phyloP scores from a whole-genome alignment of 2,797 vertebrate genomes.

The Gallirallus australis region DNA sequence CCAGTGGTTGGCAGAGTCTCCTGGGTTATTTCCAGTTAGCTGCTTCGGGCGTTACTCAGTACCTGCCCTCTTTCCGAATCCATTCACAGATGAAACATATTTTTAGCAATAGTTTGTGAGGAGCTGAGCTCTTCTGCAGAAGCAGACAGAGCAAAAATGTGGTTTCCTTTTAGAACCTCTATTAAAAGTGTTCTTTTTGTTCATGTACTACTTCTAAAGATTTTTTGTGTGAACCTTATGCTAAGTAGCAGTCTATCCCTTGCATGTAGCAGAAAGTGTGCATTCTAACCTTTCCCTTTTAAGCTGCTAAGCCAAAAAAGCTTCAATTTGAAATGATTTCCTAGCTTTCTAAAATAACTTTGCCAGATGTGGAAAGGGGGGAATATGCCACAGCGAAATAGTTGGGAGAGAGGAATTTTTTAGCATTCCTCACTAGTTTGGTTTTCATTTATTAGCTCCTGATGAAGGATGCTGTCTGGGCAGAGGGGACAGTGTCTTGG shows the following conservation, averaged over 20 bases:
- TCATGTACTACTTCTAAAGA: not conserved
- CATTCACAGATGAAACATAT: not conserved
- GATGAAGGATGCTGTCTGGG: not conserved
- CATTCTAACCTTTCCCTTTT: not conserved
- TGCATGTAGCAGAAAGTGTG: not conserved
- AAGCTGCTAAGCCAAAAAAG: not conserved
- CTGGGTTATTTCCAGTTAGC: constrained; percentile 1
- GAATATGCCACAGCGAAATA: not conserved
- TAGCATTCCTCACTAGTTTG: not conserved
- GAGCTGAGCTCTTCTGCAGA: constrained; percentile 1
- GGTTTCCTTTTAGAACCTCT: not conserved
- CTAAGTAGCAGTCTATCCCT: not conserved
- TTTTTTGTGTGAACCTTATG: not conserved
- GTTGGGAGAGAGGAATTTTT: constrained; percentile 22
- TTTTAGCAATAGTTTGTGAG: constrained; percentile 29
- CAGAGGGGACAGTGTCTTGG: not conserved
- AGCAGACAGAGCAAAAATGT: not conserved
- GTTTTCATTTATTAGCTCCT: not conserved
- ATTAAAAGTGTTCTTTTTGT: not conserved
- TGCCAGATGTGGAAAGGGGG: constrained; percentile 52
- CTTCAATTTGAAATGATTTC: constrained; percentile 1
- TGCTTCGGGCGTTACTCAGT: not conserved
- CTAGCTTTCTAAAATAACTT: constrained; percentile 55
- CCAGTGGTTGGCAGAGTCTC: not conserved
- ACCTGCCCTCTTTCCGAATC: constrained; percentile 35